Percentiles rank a stretch among this genome's conserved stretches.
phyloP scores from a whole-genome alignment of 2,797 vertebrate species.

The Prionace glauca region DNA sequence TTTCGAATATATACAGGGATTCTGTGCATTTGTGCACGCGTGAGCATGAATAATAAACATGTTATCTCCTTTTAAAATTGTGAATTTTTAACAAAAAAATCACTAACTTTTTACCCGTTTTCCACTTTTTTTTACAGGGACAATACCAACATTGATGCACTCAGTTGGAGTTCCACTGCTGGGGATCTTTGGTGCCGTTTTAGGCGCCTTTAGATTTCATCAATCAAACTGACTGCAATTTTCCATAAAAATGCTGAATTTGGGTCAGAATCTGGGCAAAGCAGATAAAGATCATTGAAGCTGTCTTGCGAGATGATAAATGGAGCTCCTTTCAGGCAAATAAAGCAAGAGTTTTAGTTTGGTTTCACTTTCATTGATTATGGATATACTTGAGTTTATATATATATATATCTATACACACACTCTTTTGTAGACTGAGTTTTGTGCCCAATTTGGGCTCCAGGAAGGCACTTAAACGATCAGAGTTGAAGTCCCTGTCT shows the following conservation, averaged over 20 bases:
- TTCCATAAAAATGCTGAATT: conserved; percentile 99
- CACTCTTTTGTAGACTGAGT: conserved; percentile 18
- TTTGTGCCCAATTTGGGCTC: not conserved
- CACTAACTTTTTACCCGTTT: conserved; percentile 87
- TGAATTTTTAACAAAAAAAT: conserved; percentile 78
- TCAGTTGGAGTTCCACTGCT: conserved; percentile 95
- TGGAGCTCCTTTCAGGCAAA: conserved; percentile 92
- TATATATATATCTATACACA: not conserved
- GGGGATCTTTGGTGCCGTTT: conserved; percentile 96
- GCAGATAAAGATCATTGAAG: conserved; percentile 94
- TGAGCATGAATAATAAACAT: conserved; percentile 79
- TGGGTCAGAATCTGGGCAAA: conserved; percentile 89
- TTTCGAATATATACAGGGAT: conserved; percentile 41
- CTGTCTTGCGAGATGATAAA: conserved; percentile 99
- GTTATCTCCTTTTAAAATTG: conserved; percentile 75
- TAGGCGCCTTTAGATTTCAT: conserved; percentile 99
- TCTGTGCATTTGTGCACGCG: conserved; percentile 70
- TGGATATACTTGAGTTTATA: conserved; percentile 51
- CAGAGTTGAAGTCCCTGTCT: not conserved
- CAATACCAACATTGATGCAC: conserved; percentile 98
- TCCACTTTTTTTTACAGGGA: conserved; percentile 81
- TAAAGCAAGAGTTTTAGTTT: conserved; percentile 73
- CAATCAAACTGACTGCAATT: conserved; percentile 99
- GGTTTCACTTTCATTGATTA: conserved; percentile 64
- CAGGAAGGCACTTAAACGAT: not conserved